Evolutionary conservation across 2,113 vertebrate genomes (phyloP).

Genomic region (Coptodon bakossiorum): DNA sequence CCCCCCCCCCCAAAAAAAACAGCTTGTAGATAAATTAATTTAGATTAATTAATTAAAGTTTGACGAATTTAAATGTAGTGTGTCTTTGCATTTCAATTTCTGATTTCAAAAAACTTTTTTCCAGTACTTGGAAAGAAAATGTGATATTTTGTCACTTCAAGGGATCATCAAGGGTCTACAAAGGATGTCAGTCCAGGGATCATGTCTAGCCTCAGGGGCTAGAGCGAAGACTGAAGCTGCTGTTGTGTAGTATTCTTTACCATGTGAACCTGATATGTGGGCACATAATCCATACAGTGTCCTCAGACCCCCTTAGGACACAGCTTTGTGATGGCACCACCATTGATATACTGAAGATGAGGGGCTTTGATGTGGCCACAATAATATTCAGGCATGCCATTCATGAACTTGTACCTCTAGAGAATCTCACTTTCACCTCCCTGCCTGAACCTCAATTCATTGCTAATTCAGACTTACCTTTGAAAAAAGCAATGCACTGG

Average conservation of each 20-base stretch:
- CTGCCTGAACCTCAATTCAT: neutral
- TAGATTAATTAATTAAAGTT: neutral
- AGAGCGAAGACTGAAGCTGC: constrained; percentile 49
- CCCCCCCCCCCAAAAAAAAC: neutral
- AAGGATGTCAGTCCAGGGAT: constrained; percentile 60
- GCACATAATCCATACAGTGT: constrained; percentile 68
- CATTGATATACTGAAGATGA: constrained; percentile 68
- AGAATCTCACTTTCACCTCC: constrained; percentile 17
- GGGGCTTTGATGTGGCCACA: constrained; percentile 68
- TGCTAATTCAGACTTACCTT: neutral
- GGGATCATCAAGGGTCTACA: constrained; percentile 49
- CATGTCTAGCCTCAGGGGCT: constrained; percentile 67
- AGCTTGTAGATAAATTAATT: neutral
- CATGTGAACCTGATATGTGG: constrained; percentile 64
- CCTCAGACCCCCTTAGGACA: constrained; percentile 58
- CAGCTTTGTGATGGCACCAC: constrained; percentile 65
- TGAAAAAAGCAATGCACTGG: neutral
- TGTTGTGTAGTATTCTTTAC: constrained; percentile 72
- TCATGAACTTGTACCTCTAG: constrained; percentile 62
- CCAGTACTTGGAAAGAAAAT: neutral
- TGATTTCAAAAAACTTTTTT: neutral
- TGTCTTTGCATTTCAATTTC: neutral
- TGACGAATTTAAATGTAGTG: neutral
- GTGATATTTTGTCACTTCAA: constrained; percentile 57
- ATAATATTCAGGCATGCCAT: constrained; percentile 64